Base-by-base conservation (phyloP, 2,888 invertebrate species). In the Amphimallon solstitiale region DNA sequence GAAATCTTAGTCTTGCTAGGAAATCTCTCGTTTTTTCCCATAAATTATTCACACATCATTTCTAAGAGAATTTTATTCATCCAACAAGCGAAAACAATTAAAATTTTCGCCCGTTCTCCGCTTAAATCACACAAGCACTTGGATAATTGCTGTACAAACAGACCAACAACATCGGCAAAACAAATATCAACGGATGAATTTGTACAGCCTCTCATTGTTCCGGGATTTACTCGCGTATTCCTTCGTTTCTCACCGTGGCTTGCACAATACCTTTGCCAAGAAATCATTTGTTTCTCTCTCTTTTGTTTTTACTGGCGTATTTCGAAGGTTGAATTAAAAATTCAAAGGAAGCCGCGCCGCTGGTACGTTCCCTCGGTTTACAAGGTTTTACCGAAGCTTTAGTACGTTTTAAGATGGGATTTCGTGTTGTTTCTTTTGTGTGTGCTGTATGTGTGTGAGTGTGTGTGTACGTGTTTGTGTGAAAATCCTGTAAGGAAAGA, bases 301-400 rank as follows among this genome's bases (percentile, higher is more conserved):
- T 40, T 56, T 40, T 56, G 40, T 56, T 40, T 56, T 29, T 23
- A 38, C 29, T 5, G 9, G 29, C 56, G 21, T 38, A 9, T 21
- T 56, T 15, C 38, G 56, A 51, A 34, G 10, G 56, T 56, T 29
- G 56, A 56, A 56, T 56, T 56, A 56, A 56, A 56, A 56, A 56
- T 56, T 56, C 56, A 56, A 56, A 40, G 23, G 10, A 40, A 12
- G 56, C 21, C 35, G 34, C 21, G 37, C 21, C 40, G 29, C n/a
- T n/a, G n/a, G n/a, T n/a, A n/a, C n/a, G 37, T 23, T 40, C 56
- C 40, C 40, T 56, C 40, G 56, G 40, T 56, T 56, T 56, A 40
- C 56, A 21, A 38, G 40, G 40, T 17, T 40, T 40, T 56, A 37
- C 40, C 38, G 56, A 56, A 40, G 56, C 38, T 56, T 56, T 56